A percentile compares a stretch with the other conserved stretches of the same genome.
Conservation (phyloP, 2,888 invertebrate species). For the Chaitophorus viminalis region DNA sequence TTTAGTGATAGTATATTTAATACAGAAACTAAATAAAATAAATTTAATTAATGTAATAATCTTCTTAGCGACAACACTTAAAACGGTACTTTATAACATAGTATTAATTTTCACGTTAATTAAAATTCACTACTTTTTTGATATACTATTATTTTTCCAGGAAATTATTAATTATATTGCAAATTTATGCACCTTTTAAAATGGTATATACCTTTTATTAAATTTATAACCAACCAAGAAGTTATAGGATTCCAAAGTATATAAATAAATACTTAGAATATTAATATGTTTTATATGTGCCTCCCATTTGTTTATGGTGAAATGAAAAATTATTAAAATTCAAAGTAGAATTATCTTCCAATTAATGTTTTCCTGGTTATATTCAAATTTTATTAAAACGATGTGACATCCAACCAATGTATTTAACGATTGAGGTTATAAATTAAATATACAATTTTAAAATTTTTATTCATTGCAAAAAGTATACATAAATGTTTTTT, state of each 20-base stretch:
- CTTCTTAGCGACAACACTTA: not conserved
- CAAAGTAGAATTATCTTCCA: no score
- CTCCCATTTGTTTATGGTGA: not conserved
- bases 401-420: no score
- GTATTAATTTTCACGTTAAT: not conserved
- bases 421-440: no score
- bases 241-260: not conserved
- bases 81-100: not conserved
- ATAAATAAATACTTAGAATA: not conserved
- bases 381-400: no score
- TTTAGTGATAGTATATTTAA: not conserved
- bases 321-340: not conserved
- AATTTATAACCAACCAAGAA: not conserved
- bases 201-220: not conserved
- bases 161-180: not conserved
- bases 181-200: not conserved
- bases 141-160: not conserved
- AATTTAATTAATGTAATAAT: not conserved
- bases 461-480: no score
- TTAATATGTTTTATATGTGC: not conserved
- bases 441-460: no score
- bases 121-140: not conserved
- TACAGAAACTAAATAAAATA: not conserved
- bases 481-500: not conserved
- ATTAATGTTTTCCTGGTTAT: no score